Evolutionary conservation across 2,113 vertebrate species (phyloP).

Genomic region (Gracilinanus agilis): DNA sequence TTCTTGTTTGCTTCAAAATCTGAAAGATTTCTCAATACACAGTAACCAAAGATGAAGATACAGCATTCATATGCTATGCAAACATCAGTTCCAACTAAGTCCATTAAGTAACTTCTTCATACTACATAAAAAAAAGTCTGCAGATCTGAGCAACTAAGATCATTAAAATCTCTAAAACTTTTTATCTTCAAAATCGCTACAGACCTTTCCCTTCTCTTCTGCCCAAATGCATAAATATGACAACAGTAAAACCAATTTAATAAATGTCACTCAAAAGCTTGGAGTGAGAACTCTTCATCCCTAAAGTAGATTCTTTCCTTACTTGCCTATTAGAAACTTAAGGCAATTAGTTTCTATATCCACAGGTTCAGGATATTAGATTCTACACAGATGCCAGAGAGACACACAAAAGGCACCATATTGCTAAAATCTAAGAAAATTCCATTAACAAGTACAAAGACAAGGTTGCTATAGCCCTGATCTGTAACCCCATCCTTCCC

Average conservation of each 20-base stretch:
- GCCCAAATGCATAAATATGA: neutral
- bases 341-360: slow-evolving; percentile 26
- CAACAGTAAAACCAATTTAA: neutral
- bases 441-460: slow-evolving; percentile 1
- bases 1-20: slow-evolving; percentile 55
- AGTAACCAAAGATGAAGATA: neutral
- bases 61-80: neutral
- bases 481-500: neutral
- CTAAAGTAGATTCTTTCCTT: neutral
- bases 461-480: neutral
- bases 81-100: neutral
- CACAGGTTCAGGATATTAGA: slow-evolving; percentile 33
- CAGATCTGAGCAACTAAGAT: neutral
- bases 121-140: neutral
- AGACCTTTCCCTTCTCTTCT: neutral
- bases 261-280: neutral
- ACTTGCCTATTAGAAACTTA: slow-evolving; percentile 18
- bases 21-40: slow-evolving; percentile 38
- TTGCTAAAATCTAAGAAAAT: neutral
- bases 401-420: neutral
- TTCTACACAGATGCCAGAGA: neutral
- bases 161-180: too few species aligned
- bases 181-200: neutral
- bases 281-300: neutral
- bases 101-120: neutral